These are phyloP conservation scores for Athalia circularis DNA, from an alignment of 2,888 invertebrate species.

Conservation along the genomic window DNA sequence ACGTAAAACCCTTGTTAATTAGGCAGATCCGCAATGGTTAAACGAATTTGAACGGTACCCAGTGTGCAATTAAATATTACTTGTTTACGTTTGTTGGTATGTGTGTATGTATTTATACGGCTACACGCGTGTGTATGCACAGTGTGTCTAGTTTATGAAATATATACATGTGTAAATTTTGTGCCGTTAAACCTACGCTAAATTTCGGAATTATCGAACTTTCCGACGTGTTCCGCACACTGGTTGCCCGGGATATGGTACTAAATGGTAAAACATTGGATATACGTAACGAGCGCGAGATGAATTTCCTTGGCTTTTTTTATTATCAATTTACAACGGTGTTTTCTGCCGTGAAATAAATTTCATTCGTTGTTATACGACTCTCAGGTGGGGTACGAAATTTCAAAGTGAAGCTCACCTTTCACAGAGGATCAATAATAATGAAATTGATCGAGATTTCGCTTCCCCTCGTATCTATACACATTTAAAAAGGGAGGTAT, in stretches of 20 bases:
- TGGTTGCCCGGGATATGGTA: no score
- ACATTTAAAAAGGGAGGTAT: no score
- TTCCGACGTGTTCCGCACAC: no score
- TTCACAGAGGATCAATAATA: constrained; percentile 4
- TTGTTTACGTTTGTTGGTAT: background rate
- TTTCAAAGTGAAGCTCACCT: background rate
- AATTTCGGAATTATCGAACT: no score
- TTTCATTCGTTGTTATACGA: constrained; percentile 4
- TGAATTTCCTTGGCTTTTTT: no score
- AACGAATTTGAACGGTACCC: constrained; percentile 36
- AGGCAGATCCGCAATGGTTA: constrained; percentile 35
- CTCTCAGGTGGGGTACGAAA: background rate
- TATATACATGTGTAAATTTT: no score
- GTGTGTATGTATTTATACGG: background rate
- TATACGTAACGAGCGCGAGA: background rate
- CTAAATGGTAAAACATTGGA: background rate
- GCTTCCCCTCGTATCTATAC: background rate
- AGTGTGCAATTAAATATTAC: constrained; percentile 17
- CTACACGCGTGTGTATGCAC: background rate
- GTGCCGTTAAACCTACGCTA: no score
- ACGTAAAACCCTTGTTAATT: constrained; percentile 39
- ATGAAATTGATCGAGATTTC: constrained; percentile 18
- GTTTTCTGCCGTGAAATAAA: constrained; percentile 7
- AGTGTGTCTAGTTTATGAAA: no score
- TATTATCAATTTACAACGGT: background rate